Base-by-base conservation (phyloP, 2,888 invertebrate species). In the Argynnis bischoffii region DNA sequence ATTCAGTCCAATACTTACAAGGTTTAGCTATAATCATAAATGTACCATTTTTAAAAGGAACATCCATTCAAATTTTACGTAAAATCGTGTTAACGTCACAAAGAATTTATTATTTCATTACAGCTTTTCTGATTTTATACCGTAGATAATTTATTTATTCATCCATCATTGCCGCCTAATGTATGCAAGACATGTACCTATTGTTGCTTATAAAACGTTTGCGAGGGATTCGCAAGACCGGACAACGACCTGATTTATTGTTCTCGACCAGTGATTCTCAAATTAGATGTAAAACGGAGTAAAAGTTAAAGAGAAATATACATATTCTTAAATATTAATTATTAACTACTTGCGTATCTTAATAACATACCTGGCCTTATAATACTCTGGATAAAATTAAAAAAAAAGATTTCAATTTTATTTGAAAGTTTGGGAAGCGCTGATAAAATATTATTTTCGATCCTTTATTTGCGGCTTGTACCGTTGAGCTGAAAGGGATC, bases 131-230 rank as follows among this genome's bases (percentile, higher is more conserved):
- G 6, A 47, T 61, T 66, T n/a, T 55, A 6, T 61, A 21, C 41
- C 18, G 50, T 61, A 41, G 35, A 41, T 41, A 66, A 61, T 66
- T 55, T 66, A 61, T 66, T 66, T 50, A 15, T 18, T 48, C 60
- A 55, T 66, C n/a, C 31, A 48, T 55, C 55, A 66, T 66, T 61
- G 61, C 53, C 26, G 31, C 55, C 41, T 46, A 70, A 56, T 61
- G 46, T 68, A 70, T 70, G 67, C 70, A 67, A 64, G 67, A 65
- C 70, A 63, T 65, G 67, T 70, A n/a, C n/a, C n/a, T n/a, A 67
- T 70, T 70, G 70, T 70, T 66, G 63, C 55, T 64, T 64, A 63
- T 70, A 67, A 67, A 70, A 70, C 51, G 67, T 55, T 64, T 57
- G 56, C 35, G 57, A 64, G 67, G 59, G 67, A 63, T 63, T 56